Conservation (phyloP, 2,888 invertebrate genomes). For the Podabrus alpinus region DNA sequence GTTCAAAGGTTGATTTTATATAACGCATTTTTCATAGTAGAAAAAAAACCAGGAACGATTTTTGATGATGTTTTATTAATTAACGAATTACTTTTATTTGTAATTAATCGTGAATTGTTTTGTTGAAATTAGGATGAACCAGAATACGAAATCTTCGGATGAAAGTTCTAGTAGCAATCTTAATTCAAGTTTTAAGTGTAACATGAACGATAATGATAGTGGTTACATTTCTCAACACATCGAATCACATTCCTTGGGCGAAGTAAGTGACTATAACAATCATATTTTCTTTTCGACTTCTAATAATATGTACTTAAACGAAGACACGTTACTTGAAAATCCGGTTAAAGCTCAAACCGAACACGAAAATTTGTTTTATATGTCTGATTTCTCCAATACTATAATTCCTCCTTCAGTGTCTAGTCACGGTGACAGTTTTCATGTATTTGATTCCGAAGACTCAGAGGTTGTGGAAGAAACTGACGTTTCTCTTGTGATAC, state of each 20-base stretch:
- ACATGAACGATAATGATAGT: constrained; percentile 49
- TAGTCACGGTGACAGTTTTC: constrained; percentile 33
- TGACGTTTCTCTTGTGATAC: constrained; percentile 34
- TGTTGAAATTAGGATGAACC: neutral
- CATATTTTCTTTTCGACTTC: constrained; percentile 23
- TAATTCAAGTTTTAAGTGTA: neutral
- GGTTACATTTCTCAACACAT: constrained; percentile 52
- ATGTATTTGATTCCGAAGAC: constrained; percentile 37
- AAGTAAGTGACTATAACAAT: constrained; percentile 28
- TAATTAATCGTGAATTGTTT: neutral
- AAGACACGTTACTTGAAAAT: constrained; percentile 51
- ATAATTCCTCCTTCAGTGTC: constrained; percentile 35
- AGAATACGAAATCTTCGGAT: neutral
- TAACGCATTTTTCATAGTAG: neutral
- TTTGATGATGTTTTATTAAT: neutral
- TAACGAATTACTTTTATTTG: neutral
- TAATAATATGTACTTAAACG: constrained; percentile 44
- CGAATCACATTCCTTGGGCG: constrained; percentile 45
- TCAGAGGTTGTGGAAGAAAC: constrained; percentile 24
- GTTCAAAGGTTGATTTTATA: neutral
- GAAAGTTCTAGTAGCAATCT: neutral
- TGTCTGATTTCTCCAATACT: constrained; percentile 33
- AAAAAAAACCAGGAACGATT: neutral
- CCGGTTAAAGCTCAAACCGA: constrained; percentile 34
- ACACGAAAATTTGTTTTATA: constrained; percentile 30